Evolutionary conservation across 92 coral and sea anemone genomes (phyloP).

Genomic region (Epizoanthus illoricatus): DNA sequence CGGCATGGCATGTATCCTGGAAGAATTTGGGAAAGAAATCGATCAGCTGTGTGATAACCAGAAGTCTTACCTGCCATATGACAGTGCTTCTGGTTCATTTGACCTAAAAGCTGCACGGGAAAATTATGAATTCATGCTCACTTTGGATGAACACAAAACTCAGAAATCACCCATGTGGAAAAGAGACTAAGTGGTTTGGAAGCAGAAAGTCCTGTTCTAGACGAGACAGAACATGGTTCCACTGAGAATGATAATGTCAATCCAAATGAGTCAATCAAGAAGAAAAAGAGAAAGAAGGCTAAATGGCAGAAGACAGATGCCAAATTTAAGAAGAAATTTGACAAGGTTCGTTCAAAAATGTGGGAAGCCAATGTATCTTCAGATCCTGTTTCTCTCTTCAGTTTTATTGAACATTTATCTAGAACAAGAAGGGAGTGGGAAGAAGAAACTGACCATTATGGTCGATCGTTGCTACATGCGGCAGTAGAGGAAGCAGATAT

Average conservation of each 20-base stretch:
- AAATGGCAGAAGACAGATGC: slow-evolving; percentile 18
- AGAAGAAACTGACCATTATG: neutral
- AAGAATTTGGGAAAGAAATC: slow-evolving; percentile 31
- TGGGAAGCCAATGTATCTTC: slow-evolving; percentile 36
- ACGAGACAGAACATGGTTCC: no score
- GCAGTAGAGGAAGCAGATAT: neutral
- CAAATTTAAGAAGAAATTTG: slow-evolving; percentile 29
- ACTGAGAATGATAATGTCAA: slow-evolving; percentile 32
- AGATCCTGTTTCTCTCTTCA: slow-evolving; percentile 27
- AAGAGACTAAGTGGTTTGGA: neutral
- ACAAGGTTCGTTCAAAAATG: neutral
- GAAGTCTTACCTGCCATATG: slow-evolving; percentile 31
- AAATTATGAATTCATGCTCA: slow-evolving; percentile 8
- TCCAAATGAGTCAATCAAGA: neutral
- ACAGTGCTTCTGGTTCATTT: slow-evolving; percentile 16
- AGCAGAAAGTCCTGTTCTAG: no score
- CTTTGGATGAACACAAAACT: neutral
- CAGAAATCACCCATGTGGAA: neutral
- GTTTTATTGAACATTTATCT: slow-evolving; percentile 19
- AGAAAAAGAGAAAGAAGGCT: neutral
- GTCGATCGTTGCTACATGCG: neutral
- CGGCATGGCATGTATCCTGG: slow-evolving; percentile 31
- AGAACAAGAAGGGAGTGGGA: slow-evolving; percentile 6
- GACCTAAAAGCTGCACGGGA: slow-evolving; percentile 23
- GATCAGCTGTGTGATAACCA: neutral